Base-by-base conservation (phyloP, 2,888 invertebrate species). In the Lasioglossum lativentre region DNA sequence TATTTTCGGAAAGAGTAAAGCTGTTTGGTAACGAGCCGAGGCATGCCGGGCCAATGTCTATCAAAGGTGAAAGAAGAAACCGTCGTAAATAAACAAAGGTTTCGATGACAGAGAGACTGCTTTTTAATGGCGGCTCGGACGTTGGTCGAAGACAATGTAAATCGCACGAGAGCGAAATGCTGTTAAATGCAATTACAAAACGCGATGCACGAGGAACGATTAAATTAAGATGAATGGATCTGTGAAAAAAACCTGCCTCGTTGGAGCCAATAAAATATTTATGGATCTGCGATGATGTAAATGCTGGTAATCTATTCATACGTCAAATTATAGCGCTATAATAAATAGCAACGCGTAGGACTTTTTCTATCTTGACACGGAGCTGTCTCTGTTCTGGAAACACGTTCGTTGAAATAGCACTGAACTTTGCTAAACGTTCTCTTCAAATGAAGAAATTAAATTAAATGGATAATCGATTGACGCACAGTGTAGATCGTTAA, bases 1-100 rank as follows among this genome's bases (percentile, higher is more conserved):
- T 70, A 70, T 70, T 14, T 23, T 23, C n/a, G 12, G 70, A 10
- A n/a, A 38, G 47, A 40, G 16, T 56, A 23, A 30, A 68, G 47
- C 30, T 81, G 71, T 81, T 77, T 83, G 59, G 59, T n/a, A 42
- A 6, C 40, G n/a, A 34, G 45, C 19, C 10, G 23, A n/a, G 30
- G 56, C 40, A 23, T 52, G 40, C 52, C 27, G 74, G 14, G 23
- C 3, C 23, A 27, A 30, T 70, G 68, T 63, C 42, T n/a, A 23
- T 16, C 38, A 70, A 80, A 85, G 80, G 83, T 84, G 38, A 76
- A 63, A 12, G 47, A 23, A 75, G 66, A 78, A 73, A 30, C 16
- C 27, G 16, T 14, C 3, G 30, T 52, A 47, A 56, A 71, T 56
- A 84, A 82, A 83, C 83, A 83, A 76, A 40, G 19, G 8, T n/a